Conservation (phyloP, 2,888 invertebrate genomes). For the Formica aserva region DNA sequence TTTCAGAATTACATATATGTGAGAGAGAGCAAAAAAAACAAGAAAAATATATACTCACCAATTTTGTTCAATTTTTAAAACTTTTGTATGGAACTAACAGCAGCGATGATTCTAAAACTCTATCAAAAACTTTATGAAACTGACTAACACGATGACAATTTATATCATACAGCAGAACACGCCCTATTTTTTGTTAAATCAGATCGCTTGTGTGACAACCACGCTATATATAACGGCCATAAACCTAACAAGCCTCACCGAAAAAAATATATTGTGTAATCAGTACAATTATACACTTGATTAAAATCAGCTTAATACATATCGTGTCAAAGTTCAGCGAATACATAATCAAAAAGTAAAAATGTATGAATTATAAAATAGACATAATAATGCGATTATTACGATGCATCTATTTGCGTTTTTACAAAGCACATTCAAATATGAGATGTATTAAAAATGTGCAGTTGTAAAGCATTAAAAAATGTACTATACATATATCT, state of each 20-base stretch:
- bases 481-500: neutral
- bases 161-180: neutral
- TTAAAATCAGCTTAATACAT: neutral
- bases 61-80: neutral
- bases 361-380: neutral
- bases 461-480: neutral
- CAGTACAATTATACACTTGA: neutral
- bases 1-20: neutral
- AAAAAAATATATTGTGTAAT: neutral
- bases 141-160: no score
- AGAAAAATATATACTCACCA: neutral
- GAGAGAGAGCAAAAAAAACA: no score
- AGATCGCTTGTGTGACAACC: neutral
- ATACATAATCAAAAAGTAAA: neutral
- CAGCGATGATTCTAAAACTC: neutral
- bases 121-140: neutral
- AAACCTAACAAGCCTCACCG: neutral
- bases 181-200: no score
- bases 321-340: neutral
- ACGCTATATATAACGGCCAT: neutral
- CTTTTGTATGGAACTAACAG: neutral
- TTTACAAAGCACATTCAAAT: neutral
- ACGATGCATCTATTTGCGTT: neutral
- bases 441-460: neutral
- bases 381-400: neutral